phyloP scores from a whole-genome alignment of 37 sponge, comb jelly and placozoan genomes.

The Beroe forskalii region DNA sequence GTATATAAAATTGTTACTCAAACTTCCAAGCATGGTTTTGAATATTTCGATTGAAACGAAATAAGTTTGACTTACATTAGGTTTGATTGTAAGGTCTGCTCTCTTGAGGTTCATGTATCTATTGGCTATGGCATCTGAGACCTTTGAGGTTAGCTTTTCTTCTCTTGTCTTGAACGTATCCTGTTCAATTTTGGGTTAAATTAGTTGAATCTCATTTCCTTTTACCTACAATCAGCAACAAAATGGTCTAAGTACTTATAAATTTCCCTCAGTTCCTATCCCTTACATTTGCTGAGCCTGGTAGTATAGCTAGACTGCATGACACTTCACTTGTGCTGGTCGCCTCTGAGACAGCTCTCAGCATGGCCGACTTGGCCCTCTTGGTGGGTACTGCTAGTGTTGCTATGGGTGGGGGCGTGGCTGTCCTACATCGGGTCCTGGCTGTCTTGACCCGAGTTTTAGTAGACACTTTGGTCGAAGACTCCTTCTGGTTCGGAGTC shows the following conservation, averaged over 20 bases:
- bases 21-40: too few relatives aligned
- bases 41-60: too few relatives aligned
- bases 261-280: too few relatives aligned
- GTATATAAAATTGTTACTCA: too few relatives aligned
- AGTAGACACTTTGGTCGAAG: neutral
- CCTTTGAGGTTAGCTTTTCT: neutral
- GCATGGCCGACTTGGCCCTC: constrained; percentile 22
- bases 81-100: constrained; percentile 18
- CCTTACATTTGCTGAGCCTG: neutral
- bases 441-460: neutral
- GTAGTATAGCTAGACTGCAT: constrained; percentile 48
- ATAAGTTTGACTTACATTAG: constrained; percentile 25
- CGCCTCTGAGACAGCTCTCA: constrained; percentile 34
- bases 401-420: neutral
- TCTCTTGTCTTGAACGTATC: constrained; percentile 23
- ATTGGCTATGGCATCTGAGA: constrained; percentile 49
- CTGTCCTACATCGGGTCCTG: neutral
- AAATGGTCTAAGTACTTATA: too few relatives aligned
- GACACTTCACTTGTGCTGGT: constrained; percentile 60
- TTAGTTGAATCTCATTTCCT: too few relatives aligned
- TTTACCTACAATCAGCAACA: too few relatives aligned
- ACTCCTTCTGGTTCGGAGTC: neutral
- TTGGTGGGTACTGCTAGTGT: neutral
- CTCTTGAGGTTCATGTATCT: constrained; percentile 41
- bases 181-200: neutral